These are phyloP conservation scores for Hemicrepidius hirtus DNA, from an alignment of 2,888 invertebrate species.

Conservation along the genomic window DNA sequence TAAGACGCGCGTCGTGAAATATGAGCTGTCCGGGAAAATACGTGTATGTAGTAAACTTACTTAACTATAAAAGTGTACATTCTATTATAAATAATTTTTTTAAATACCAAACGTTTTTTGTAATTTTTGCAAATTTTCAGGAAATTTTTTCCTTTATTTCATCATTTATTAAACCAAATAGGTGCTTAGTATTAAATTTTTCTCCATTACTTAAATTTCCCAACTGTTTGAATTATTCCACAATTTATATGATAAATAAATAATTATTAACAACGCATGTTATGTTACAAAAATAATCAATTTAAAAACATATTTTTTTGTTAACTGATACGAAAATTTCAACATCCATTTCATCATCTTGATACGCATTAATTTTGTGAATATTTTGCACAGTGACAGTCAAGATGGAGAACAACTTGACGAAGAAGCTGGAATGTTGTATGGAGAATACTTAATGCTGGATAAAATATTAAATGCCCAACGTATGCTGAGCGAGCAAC, in stretches of 20 bases:
- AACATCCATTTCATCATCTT: too few species aligned
- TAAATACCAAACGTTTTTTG: too few species aligned
- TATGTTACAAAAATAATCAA: neutral
- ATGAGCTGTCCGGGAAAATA: slow-evolving; percentile 65
- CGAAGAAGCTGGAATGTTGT: slow-evolving; percentile 87
- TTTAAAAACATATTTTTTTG: too few species aligned
- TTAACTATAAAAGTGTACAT: slow-evolving; percentile 22
- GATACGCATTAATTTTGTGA: too few species aligned
- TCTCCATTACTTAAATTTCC: too few species aligned
- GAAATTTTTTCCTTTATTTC: too few species aligned
- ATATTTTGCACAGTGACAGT: slow-evolving; percentile 55
- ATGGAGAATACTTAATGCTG: slow-evolving; percentile 92
- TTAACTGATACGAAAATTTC: neutral
- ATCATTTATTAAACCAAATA: too few species aligned
- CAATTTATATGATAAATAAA: too few species aligned
- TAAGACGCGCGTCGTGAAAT: slow-evolving; percentile 54
- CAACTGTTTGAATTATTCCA: too few species aligned
- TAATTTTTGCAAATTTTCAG: too few species aligned
- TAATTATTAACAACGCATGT: too few species aligned
- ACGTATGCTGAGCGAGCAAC: slow-evolving; percentile 84
- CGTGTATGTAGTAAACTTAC: slow-evolving; percentile 55
- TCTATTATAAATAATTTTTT: neutral
- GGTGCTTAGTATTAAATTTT: too few species aligned
- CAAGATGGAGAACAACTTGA: slow-evolving; percentile 77
- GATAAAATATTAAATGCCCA: slow-evolving; percentile 91